Evolutionary conservation across 2,888 invertebrate species (phyloP).

Genomic region (Protula sp.): DNA sequence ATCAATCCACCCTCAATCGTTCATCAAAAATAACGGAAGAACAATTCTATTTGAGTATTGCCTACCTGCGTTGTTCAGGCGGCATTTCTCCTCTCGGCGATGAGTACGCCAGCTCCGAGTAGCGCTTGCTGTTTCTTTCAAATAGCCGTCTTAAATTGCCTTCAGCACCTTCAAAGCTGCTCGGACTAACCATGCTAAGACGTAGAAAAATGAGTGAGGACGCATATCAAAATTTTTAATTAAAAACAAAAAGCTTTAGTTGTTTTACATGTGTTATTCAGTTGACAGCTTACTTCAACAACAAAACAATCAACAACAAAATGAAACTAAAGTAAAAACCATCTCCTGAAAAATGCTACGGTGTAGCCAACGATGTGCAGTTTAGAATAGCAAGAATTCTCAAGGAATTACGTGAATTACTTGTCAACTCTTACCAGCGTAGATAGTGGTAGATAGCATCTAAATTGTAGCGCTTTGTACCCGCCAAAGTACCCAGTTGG

Average conservation of each 20-base stretch:
- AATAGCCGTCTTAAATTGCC: conserved; percentile 72
- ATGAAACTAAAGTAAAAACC: no score
- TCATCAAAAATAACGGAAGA: no score
- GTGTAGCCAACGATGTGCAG: no score
- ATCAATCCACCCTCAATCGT: no score
- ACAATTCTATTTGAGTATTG: no score
- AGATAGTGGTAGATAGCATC: conserved; percentile 88
- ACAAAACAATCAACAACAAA: no score
- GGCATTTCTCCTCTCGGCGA: conserved; percentile 32
- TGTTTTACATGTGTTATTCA: neutral
- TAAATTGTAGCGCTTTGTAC: conserved; percentile 67
- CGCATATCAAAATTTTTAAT: neutral
- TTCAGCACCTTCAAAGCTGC: conserved; percentile 83
- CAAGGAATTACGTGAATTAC: no score
- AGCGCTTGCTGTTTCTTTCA: conserved; percentile 55
- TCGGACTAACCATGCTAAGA: conserved; percentile 62
- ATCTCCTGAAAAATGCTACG: no score
- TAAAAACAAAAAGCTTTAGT: neutral
- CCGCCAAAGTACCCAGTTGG: conserved; percentile 83
- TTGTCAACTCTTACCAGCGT: conserved; percentile 61
- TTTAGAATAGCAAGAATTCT: no score
- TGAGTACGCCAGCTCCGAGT: conserved; percentile 28
- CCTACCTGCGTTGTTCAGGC: conserved; percentile 43
- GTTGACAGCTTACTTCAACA: neutral
- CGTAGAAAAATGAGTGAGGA: no score